phyloP scores from a whole-genome alignment of 2,113 vertebrate species.

The Mungos mungo region DNA sequence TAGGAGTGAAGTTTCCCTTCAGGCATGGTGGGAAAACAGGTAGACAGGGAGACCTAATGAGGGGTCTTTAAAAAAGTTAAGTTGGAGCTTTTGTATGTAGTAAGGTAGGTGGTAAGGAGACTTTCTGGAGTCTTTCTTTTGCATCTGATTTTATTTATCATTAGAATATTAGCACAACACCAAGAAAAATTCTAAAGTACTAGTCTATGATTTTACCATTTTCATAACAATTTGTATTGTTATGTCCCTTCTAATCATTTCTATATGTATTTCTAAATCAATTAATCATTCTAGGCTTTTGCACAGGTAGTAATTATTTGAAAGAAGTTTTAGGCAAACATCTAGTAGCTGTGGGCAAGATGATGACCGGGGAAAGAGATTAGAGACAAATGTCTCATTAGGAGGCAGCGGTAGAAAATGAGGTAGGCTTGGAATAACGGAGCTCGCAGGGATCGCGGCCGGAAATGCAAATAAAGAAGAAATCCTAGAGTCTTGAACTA shows the following conservation, averaged over 20 bases:
- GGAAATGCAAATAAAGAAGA: not conserved
- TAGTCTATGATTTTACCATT: constrained; percentile 12
- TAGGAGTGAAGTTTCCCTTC: not conserved
- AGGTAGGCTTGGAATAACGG: not conserved
- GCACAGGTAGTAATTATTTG: constrained; percentile 39
- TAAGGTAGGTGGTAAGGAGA: not conserved
- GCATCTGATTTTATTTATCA: constrained; percentile 5
- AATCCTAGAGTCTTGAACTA: not conserved
- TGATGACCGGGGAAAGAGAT: not conserved
- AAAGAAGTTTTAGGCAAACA: constrained; percentile 31
- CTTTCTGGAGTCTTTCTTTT: constrained; percentile 22
- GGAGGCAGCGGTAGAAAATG: constrained; percentile 28
- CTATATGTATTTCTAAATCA: constrained; percentile 26
- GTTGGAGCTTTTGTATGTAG: constrained; percentile 9
- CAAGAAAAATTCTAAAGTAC: not conserved
- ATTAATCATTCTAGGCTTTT: constrained; percentile 43
- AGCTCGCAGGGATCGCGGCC: not conserved
- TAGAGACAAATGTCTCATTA: constrained; percentile 17
- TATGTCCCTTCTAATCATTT: constrained; percentile 22
- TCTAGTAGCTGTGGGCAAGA: not conserved
- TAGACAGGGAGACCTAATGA: not conserved
- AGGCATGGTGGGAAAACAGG: not conserved
- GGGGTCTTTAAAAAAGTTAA: not conserved
- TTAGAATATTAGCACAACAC: not conserved
- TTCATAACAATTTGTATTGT: constrained; percentile 22